Conservation (phyloP, 2,797 vertebrate genomes). For the Poeciliopsis gracilis region DNA sequence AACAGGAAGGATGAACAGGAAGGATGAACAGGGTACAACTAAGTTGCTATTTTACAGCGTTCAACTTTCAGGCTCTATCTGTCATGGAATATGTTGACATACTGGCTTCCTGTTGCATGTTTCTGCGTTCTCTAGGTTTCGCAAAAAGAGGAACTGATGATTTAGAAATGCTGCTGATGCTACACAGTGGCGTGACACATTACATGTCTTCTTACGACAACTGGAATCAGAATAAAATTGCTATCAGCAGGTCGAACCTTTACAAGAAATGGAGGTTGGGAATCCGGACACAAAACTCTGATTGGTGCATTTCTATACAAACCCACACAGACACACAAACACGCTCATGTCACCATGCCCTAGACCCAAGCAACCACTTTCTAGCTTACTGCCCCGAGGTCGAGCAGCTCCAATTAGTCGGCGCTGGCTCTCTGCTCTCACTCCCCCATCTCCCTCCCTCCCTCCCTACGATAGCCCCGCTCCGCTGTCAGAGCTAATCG, state of each 20-base stretch:
- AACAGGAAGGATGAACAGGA: not conserved
- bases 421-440: constrained; percentile 36
- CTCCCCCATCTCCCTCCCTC: constrained; percentile 27
- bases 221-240: not conserved
- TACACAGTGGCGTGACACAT: not conserved
- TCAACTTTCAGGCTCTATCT: not conserved
- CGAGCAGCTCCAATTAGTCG: constrained; percentile 70
- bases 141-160: not conserved
- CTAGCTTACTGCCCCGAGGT: constrained; percentile 59
- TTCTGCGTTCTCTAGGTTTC: too few relatives aligned
- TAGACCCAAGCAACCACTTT: constrained; percentile 46
- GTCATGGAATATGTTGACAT: not conserved
- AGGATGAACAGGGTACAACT: not conserved
- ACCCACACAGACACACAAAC: constrained; percentile 19
- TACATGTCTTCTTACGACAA: not conserved
- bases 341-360: constrained; percentile 32
- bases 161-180: not conserved
- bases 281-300: not conserved
- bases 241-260: constrained; percentile 16
- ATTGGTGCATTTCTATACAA: constrained; percentile 18
- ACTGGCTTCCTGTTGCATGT: not conserved
- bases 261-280: not conserved
- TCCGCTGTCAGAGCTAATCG: constrained; percentile 80
- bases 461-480: constrained; percentile 31
- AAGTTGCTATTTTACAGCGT: not conserved